Evolutionary conservation across 2,113 vertebrate species (phyloP), one percentile per base, ranked within the genome.

Genomic region (Atherinomorus stipes): DNA sequence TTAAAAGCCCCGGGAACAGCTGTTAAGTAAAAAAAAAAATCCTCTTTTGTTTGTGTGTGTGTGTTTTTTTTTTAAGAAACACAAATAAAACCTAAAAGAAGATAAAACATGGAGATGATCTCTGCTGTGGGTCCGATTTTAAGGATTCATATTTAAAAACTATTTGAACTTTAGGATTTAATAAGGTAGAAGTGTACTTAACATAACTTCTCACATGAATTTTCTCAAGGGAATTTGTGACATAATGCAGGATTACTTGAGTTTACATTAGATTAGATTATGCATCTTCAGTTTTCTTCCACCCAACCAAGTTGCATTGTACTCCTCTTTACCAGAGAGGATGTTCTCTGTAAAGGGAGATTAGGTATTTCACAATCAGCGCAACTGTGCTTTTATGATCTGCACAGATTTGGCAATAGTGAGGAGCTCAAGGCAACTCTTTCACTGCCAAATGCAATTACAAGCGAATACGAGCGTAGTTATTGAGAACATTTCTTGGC

Each of bases 381-480:
- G 16, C 16, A 6, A 11, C 2, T 16, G 1, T 60, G 45, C 51
- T 80, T 62, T 76, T 28, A 34, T 57, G 21, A 75, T 34, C 62
- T 47, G 21, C 64, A 34, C 4, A 21, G n/a, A 51, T 67, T 42
- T 75, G 50, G 62, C 42, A 12, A 26, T 58, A 63, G 71, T 70
- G 44, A 42, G 16, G 45, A 47, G 34, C 65, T 2, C 25, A 64
- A 44, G 34, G 52, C n/a, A 37, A 31, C 12, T 51, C 2, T 54
- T 28, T 31, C 5, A 1, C 47, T 88, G 84, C 76, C 85, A 88
- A 86, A 57, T 51, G 4, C 15, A 50, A 34, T 60, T 53, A 65
- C 16, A 47, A 53, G 65, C 16, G 71, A 67, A 75, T 52, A 38
- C 22, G 15, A 52, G 72, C 52, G 47, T 71, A 47, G 45, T 64